Percentiles rank a stretch among this genome's conserved stretches.
Conservation (phyloP, 1,140 invertebrate species). For the Steinernema feltiae region DNA sequence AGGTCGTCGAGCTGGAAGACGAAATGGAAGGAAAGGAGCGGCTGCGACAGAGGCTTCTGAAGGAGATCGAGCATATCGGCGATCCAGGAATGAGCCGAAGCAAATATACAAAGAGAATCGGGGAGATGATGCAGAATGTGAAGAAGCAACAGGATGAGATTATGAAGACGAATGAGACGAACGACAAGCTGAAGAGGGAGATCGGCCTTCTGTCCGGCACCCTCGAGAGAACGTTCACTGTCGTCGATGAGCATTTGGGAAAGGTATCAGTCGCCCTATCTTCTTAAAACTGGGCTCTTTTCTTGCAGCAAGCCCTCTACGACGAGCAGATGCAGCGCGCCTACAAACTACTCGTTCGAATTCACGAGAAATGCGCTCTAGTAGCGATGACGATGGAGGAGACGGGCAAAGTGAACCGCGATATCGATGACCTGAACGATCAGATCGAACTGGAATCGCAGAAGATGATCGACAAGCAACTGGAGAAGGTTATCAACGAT, state of each 20-base stretch:
- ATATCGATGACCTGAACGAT: neutral
- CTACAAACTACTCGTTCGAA: neutral
- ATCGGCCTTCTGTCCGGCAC: neutral
- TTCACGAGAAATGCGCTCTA: neutral
- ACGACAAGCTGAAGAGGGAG: slow-evolving; percentile 6
- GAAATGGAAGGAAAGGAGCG: neutral
- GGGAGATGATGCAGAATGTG: neutral
- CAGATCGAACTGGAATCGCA: neutral
- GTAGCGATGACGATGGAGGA: slow-evolving; percentile 5
- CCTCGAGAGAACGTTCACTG: neutral
- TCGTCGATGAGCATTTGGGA: neutral
- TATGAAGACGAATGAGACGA: neutral
- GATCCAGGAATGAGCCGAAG: neutral
- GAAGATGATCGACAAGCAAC: slow-evolving; percentile 1
- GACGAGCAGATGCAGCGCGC: slow-evolving; percentile 9
- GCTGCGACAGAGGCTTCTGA: neutral
- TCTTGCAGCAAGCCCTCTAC: neutral
- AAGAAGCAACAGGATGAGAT: slow-evolving; percentile 7
- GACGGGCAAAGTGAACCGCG: neutral
- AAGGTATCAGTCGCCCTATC: too few species aligned
- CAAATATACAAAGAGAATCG: neutral
- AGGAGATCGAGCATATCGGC: neutral
- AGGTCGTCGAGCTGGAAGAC: neutral
- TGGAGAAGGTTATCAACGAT: slow-evolving; percentile 1
- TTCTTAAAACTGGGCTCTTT: neutral